Conservation (phyloP, 2,888 invertebrate genomes). For the Phyllotreta cruciferae region DNA sequence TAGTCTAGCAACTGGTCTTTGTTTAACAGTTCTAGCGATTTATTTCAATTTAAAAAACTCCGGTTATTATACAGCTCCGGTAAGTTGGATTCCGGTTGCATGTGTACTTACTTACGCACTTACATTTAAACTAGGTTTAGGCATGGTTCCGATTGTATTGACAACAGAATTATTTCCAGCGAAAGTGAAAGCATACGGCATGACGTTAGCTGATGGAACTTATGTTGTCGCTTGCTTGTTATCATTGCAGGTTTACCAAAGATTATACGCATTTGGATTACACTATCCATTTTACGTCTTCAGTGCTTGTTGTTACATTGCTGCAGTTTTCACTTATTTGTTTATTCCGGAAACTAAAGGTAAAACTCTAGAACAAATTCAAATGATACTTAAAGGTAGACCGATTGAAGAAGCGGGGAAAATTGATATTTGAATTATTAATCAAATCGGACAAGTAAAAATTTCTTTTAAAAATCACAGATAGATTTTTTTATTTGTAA, state of each 20-base stretch:
- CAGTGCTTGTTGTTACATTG: conserved; percentile 50
- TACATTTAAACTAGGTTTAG: conserved; percentile 53
- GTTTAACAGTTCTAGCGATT: conserved; percentile 51
- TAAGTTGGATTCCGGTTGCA: conserved; percentile 51
- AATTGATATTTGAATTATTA: neutral
- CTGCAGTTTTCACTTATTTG: conserved; percentile 52
- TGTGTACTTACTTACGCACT: conserved; percentile 48
- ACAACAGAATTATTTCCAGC: conserved; percentile 56
- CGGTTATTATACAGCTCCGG: conserved; percentile 44
- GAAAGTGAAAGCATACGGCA: conserved; percentile 54
- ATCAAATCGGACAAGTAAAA: no score
- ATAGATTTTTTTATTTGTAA: no score
- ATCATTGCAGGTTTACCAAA: conserved; percentile 54
- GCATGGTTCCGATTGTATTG: conserved; percentile 55
- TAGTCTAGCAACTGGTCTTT: conserved; percentile 52
- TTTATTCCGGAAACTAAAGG: conserved; percentile 57
- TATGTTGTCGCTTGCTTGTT: conserved; percentile 48
- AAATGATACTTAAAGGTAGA: conserved; percentile 53
- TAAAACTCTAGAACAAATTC: conserved; percentile 57
- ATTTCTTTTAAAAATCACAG: no score
- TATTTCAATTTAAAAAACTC: conserved; percentile 54
- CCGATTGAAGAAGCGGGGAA: neutral
- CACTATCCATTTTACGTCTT: conserved; percentile 57
- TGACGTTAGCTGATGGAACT: conserved; percentile 46
- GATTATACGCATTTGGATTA: conserved; percentile 49